A percentile compares a stretch with the other conserved stretches of the same genome.
Conservation (phyloP, 2,888 invertebrate genomes). For the Fragum fragum region DNA sequence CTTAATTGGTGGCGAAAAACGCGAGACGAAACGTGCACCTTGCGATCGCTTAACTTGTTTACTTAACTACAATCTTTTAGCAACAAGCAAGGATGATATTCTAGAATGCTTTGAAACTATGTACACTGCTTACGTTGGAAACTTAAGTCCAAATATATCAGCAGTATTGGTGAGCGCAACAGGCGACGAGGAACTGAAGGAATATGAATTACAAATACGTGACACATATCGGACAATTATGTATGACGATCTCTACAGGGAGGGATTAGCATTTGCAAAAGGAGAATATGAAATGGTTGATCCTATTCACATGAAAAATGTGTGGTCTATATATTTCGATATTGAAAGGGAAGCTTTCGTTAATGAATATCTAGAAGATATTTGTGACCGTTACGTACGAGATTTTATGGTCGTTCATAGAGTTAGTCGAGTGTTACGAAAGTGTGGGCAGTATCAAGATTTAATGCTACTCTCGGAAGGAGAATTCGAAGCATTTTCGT, state of each 20-base stretch:
- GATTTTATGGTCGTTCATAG: slow-evolving; percentile 82
- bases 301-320: slow-evolving; percentile 70
- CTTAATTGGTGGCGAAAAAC: slow-evolving; percentile 72
- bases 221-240: slow-evolving; percentile 78
- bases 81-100: slow-evolving; percentile 77
- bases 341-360: slow-evolving; percentile 74
- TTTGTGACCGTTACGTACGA: slow-evolving; percentile 77
- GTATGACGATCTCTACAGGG: slow-evolving; percentile 76
- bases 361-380: slow-evolving; percentile 77
- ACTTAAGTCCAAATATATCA: slow-evolving; percentile 76
- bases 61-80: slow-evolving; percentile 79
- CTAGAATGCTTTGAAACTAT: slow-evolving; percentile 81
- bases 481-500: slow-evolving; percentile 77
- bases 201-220: slow-evolving; percentile 74
- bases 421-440: slow-evolving; percentile 78
- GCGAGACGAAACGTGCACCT: slow-evolving; percentile 63
- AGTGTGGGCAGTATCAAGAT: slow-evolving; percentile 84
- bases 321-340: slow-evolving; percentile 77
- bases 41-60: slow-evolving; percentile 73
- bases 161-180: slow-evolving; percentile 82
- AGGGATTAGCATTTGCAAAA: slow-evolving; percentile 76
- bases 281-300: slow-evolving; percentile 73
- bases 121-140: slow-evolving; percentile 81
- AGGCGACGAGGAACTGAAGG: slow-evolving; percentile 71
- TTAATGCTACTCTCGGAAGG: slow-evolving; percentile 82